phyloP scores from a whole-genome alignment of 2,113 vertebrate species.

The Phaethornis superciliosus region DNA sequence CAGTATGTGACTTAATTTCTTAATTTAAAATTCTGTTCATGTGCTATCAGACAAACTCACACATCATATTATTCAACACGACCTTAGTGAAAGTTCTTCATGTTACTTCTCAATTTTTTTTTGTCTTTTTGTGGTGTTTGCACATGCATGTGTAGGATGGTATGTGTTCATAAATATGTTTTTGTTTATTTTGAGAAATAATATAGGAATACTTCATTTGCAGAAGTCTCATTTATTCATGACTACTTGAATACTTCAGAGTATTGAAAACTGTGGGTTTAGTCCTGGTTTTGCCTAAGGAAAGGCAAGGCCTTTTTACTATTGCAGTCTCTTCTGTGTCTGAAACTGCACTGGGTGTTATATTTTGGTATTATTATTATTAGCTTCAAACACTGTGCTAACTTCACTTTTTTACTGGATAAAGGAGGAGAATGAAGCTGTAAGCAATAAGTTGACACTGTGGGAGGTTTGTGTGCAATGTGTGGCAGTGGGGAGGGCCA shows the following conservation, averaged over 20 bases:
- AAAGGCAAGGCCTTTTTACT: not conserved
- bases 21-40: not conserved
- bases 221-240: not conserved
- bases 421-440: not conserved
- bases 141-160: not conserved
- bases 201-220: not conserved
- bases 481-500: not conserved
- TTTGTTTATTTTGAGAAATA: not conserved
- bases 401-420: not conserved
- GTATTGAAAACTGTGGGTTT: not conserved
- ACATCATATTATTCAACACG: not conserved
- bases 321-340: not conserved
- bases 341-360: not conserved
- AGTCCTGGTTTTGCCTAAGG: not conserved
- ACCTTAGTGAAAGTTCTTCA: not conserved
- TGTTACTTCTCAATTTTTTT: not conserved
- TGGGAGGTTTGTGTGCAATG: not conserved
- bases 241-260: not conserved
- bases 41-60: conserved; percentile 5
- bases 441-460: not conserved
- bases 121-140: not conserved
- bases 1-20: not conserved
- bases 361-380: not conserved
- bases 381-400: not conserved
- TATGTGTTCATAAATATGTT: not conserved